These are phyloP conservation scores for Tanaodytes sp. DNA, from an alignment of 2,888 invertebrate species.

Conservation along the genomic window DNA sequence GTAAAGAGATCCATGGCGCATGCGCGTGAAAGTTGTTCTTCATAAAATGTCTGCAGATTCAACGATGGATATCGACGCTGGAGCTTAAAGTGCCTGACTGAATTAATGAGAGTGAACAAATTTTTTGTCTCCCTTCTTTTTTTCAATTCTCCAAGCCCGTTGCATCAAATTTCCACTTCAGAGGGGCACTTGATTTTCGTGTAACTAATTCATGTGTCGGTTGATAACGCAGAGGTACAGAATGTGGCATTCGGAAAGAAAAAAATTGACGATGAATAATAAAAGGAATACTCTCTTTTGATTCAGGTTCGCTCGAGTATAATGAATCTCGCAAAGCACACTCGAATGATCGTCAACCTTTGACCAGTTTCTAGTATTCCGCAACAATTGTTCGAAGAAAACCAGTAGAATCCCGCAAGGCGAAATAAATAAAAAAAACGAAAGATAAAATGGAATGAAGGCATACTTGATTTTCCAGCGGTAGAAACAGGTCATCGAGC, in stretches of 20 bases:
- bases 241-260: slow-evolving; percentile 5
- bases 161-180: too few relatives aligned
- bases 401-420: slow-evolving; percentile 19
- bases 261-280: slow-evolving; percentile 21
- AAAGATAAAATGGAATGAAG: slow-evolving; percentile 17
- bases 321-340: slow-evolving; percentile 35
- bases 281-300: slow-evolving; percentile 1
- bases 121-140: not conserved
- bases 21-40: slow-evolving; percentile 55
- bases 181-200: not conserved
- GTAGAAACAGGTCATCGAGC: slow-evolving; percentile 49
- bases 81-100: slow-evolving; percentile 13
- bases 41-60: slow-evolving; percentile 39
- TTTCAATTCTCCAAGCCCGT: not conserved
- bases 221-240: not conserved
- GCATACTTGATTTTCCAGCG: slow-evolving; percentile 47
- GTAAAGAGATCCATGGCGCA: slow-evolving; percentile 54
- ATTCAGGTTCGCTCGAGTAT: slow-evolving; percentile 18
- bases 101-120: slow-evolving; percentile 31
- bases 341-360: slow-evolving; percentile 45
- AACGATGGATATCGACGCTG: slow-evolving; percentile 26
- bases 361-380: slow-evolving; percentile 48
- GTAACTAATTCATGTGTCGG: not conserved
- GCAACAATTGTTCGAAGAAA: slow-evolving; percentile 25
- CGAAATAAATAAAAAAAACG: slow-evolving; percentile 24